These are phyloP conservation scores for Calcarius lapponicus DNA, from an alignment of 2,797 vertebrate genomes.

Conservation along the genomic window DNA sequence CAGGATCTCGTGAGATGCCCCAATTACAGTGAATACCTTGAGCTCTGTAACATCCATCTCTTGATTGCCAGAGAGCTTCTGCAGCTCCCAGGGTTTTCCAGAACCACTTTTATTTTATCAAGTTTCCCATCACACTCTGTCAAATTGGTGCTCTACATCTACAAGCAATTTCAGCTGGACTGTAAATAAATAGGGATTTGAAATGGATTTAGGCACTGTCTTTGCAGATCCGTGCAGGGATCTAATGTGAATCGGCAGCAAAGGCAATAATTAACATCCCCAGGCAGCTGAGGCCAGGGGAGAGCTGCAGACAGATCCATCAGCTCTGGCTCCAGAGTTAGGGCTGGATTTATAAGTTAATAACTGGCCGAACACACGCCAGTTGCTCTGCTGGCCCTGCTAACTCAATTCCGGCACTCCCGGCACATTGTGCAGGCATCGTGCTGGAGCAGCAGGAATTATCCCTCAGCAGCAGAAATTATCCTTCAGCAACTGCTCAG, in stretches of 20 bases:
- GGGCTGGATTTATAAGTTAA: neutral
- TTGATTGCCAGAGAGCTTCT: neutral
- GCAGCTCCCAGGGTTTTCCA: neutral
- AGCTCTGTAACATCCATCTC: neutral
- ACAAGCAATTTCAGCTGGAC: neutral
- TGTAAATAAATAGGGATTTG: neutral
- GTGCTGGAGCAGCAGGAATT: neutral
- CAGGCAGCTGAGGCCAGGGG: neutral
- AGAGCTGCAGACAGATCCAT: conserved; percentile 37
- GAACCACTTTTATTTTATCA: neutral
- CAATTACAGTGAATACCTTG: neutral
- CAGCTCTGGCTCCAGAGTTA: conserved; percentile 49
- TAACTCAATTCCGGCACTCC: neutral
- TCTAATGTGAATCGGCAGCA: neutral
- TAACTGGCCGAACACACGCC: neutral
- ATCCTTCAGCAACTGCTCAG: neutral
- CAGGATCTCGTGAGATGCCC: neutral
- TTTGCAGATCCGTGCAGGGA: neutral
- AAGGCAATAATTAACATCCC: neutral
- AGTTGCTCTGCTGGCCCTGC: neutral
- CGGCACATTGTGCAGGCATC: neutral
- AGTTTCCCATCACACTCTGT: neutral
- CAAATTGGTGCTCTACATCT: neutral
- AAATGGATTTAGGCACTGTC: neutral
- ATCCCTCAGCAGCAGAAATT: neutral